Evolutionary conservation across 1,140 invertebrate genomes (phyloP), one percentile per base, ranked within the genome.

Genomic region (Drosophila orosa): DNA sequence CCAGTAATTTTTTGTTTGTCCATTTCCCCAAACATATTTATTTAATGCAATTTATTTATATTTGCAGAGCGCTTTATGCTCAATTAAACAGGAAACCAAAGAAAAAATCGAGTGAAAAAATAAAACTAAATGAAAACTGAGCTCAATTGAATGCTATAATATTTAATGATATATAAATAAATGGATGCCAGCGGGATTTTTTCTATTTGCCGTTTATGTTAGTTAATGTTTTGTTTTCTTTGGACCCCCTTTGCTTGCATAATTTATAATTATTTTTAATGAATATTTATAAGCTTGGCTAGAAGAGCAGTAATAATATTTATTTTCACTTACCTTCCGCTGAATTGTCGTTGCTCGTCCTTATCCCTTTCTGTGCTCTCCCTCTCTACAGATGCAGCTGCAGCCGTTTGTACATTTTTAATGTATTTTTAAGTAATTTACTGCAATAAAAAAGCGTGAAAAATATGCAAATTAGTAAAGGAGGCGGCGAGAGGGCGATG

Each of bases 341-440:
- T 39, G 22, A 60, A 22, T 24, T 67, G 57, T 58, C 48, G 63
- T 63, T 54, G 71, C 25, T 22, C 10, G 55, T 39, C 9, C 35
- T 65, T 65, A 52, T 56, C 52, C 54, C 48, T 45, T 45, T 60
- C n/a, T 39, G 29, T 39, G 29, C 67, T 39, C 27, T 31, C 39
- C 12, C 19, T 25, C 17, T 25, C 58, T 76, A 76, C 29, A 68
- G 54, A 58, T 75, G 73, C 72, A 73, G 47, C 42, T 57, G 72
- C 55, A 82, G 62, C 13, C 60, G 57, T 57, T 58, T 66, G 80
- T 71, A 77, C 83, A 87, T 87, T 89, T 87, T 87, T 74, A 83
- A 80, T 87, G 83, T 89, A 67, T 87, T 80, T 89, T 83, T 65
- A 84, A 77, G 83, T 72, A 80, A 83, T 89, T 87, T 79, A 71